phyloP scores from a whole-genome alignment of 2,113 vertebrate genomes.

The Chionodraco myersi region DNA sequence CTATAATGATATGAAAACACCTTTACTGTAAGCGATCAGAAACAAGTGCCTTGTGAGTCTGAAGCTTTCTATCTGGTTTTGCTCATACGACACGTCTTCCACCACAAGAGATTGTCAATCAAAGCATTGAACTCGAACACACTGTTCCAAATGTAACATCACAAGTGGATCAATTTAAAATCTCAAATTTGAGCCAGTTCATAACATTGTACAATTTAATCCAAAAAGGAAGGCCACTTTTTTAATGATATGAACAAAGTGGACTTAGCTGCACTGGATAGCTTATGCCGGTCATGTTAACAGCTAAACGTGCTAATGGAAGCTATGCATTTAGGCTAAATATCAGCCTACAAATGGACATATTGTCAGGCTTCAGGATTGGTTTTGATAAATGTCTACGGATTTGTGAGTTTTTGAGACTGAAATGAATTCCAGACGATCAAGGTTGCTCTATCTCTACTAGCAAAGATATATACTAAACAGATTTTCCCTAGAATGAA shows the following conservation, averaged over 20 bases:
- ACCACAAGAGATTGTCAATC: background rate
- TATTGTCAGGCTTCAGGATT: background rate
- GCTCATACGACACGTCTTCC: background rate
- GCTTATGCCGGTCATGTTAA: background rate
- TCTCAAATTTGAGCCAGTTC: background rate
- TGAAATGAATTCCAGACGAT: background rate
- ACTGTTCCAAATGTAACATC: background rate
- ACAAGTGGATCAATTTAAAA: background rate
- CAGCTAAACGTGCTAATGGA: background rate
- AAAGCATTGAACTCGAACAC: background rate
- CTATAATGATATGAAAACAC: background rate
- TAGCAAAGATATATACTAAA: too few species aligned
- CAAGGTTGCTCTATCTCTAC: too few species aligned
- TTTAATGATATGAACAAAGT: background rate
- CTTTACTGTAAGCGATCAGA: background rate
- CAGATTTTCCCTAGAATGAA: too few species aligned
- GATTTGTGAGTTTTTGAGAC: background rate
- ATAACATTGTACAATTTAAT: background rate
- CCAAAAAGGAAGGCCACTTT: background rate
- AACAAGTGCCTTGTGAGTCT: background rate
- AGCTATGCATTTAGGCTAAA: background rate
- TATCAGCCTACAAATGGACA: background rate
- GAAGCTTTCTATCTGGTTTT: background rate
- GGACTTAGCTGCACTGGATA: background rate
- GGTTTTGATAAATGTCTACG: too few species aligned